Percentiles rank a stretch among this genome's conserved stretches.
These are phyloP conservation scores for Drosophila takahashii DNA, from an alignment of 1,140 invertebrate genomes.

Conservation along the genomic window DNA sequence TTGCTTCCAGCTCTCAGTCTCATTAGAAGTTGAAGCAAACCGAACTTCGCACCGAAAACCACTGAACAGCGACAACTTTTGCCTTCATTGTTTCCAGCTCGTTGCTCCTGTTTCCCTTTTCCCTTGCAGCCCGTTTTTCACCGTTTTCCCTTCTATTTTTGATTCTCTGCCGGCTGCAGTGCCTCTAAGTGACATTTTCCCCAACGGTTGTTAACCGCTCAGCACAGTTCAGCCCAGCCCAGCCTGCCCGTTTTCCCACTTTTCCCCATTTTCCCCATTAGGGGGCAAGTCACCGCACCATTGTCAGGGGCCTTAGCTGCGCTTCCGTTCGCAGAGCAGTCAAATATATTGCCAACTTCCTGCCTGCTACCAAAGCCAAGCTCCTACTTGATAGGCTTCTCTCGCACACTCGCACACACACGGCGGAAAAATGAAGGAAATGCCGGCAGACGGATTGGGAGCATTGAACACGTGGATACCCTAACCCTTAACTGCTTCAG, in stretches of 20 bases:
- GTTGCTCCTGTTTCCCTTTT: conserved; percentile 52
- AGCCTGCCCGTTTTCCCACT: neutral
- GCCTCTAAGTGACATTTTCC: conserved; percentile 62
- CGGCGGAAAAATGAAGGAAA: conserved; percentile 22
- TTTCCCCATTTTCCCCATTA: conserved; percentile 33
- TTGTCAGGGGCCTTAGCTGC: conserved; percentile 67
- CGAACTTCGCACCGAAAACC: conserved; percentile 60
- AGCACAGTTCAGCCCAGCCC: conserved; percentile 9
- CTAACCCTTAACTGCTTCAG: neutral
- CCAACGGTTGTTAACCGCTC: conserved; percentile 53
- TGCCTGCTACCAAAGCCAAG: conserved; percentile 47
- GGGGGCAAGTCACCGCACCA: conserved; percentile 32
- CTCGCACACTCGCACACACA: conserved; percentile 22
- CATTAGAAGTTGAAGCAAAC: conserved; percentile 51
- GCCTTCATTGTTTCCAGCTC: conserved; percentile 80
- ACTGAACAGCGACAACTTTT: conserved; percentile 71
- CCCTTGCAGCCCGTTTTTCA: conserved; percentile 22
- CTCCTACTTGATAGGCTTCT: conserved; percentile 58
- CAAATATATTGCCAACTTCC: conserved; percentile 83
- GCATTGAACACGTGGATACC: conserved; percentile 6
- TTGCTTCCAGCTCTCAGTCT: conserved; percentile 38
- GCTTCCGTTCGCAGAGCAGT: conserved; percentile 78
- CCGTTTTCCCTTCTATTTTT: conserved; percentile 40
- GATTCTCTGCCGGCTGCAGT: conserved; percentile 37
- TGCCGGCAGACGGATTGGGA: neutral